Evolutionary conservation across 2,797 vertebrate species (phyloP).

Genomic region (Eospalax fontanierii): DNA sequence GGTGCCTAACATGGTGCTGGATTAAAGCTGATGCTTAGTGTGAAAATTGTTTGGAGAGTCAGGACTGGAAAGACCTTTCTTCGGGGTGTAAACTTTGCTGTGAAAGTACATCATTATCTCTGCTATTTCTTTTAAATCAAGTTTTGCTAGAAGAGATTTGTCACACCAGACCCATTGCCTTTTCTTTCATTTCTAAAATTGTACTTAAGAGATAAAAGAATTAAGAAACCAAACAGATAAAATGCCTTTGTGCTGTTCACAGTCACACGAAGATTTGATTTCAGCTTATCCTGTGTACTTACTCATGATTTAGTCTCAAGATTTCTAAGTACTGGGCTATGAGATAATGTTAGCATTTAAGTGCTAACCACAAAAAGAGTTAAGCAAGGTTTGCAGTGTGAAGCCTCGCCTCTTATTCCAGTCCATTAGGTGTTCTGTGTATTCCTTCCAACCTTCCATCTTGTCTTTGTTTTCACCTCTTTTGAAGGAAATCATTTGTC

Average conservation of each 20-base stretch:
- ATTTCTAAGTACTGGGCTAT: slow-evolving; percentile 64
- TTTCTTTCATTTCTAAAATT: slow-evolving; percentile 78
- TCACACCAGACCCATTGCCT: slow-evolving; percentile 55
- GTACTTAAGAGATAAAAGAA: slow-evolving; percentile 61
- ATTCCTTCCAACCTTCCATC: neutral
- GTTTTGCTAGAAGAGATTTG: slow-evolving; percentile 70
- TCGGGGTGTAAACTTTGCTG: slow-evolving; percentile 55
- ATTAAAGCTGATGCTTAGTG: slow-evolving; percentile 60
- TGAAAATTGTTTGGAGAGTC: slow-evolving; percentile 64
- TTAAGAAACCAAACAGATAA: slow-evolving; percentile 72
- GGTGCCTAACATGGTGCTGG: slow-evolving; percentile 42
- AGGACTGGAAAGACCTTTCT: slow-evolving; percentile 51
- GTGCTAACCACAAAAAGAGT: slow-evolving; percentile 60
- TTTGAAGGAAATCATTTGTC: slow-evolving; percentile 73
- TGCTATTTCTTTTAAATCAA: slow-evolving; percentile 71
- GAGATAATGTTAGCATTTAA: slow-evolving; percentile 74
- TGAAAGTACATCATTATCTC: slow-evolving; percentile 68
- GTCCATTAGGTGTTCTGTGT: slow-evolving; percentile 25
- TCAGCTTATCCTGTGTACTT: slow-evolving; percentile 71
- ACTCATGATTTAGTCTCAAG: slow-evolving; percentile 67
- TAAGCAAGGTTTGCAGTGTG: slow-evolving; percentile 29
- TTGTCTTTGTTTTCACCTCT: slow-evolving; percentile 72
- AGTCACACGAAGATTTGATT: slow-evolving; percentile 76
- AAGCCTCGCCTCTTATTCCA: slow-evolving; percentile 62
- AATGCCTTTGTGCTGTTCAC: slow-evolving; percentile 15